Conservation (phyloP, 2,888 invertebrate genomes). For the Sphaerophoria taeniata region DNA sequence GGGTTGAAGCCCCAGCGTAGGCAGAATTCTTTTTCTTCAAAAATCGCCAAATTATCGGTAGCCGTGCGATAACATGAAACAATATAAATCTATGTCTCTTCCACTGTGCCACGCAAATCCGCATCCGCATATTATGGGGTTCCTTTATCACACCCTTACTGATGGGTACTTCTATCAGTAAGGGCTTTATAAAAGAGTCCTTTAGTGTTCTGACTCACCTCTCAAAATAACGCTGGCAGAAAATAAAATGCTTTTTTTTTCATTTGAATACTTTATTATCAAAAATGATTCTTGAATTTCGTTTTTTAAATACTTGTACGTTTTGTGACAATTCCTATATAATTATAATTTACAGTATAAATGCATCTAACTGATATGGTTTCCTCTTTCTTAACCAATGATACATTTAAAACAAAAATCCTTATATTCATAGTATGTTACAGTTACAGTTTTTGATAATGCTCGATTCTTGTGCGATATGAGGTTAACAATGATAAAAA, state of each 20-base stretch:
- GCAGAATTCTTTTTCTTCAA: too few relatives aligned
- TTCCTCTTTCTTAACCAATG: conserved; percentile 51
- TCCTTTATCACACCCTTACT: too few relatives aligned
- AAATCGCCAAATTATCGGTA: too few relatives aligned
- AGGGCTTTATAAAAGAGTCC: too few relatives aligned
- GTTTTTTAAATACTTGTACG: conserved; percentile 49
- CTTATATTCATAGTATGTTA: conserved; percentile 27
- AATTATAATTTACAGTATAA: conserved; percentile 19
- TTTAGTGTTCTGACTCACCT: too few relatives aligned
- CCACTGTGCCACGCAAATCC: too few relatives aligned
- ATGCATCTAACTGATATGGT: conserved; percentile 57
- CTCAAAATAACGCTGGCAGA: too few relatives aligned
- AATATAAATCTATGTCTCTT: too few relatives aligned
- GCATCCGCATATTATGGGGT: too few relatives aligned
- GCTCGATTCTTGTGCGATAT: conserved; percentile 59
- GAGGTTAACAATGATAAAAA: conserved; percentile 62
- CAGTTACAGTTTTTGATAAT: conserved; percentile 39
- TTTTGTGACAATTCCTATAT: conserved; percentile 63
- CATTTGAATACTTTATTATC: conserved; percentile 45
- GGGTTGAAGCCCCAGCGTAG: too few relatives aligned
- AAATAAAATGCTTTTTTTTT: conserved; percentile 46
- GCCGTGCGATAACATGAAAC: too few relatives aligned
- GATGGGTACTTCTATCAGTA: too few relatives aligned
- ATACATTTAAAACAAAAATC: conserved; percentile 13
- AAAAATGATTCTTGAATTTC: conserved; percentile 60